Base-by-base conservation (phyloP, 1,140 invertebrate genomes). In the Centruroides sculpturatus region DNA sequence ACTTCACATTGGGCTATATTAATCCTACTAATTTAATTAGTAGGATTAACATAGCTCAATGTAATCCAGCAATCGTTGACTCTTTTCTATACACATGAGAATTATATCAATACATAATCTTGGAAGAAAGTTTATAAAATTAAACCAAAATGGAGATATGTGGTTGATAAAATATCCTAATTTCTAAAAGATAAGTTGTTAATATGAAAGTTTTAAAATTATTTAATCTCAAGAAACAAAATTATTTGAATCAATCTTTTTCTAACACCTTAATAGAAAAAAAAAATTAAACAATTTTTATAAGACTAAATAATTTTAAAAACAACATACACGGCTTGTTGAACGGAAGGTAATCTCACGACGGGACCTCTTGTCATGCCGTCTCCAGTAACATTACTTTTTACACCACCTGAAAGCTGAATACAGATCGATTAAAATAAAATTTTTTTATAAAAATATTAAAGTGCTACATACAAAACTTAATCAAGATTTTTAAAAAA, bases 331-430 rank as follows among this genome's bases (percentile, higher is more conserved):
- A 81, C 81, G 3, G 92, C 91, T 65, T 83, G 79, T 0, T 81
- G 74, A 0, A 89, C 83, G 60, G 84, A 86, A 3, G 85, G 83
- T 66, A 99, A 89, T 66, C 85, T 77, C 0, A 99, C 85, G 55
- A 96, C 91, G 0, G 97, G 97, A 0, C 89, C 95, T 67, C 97
- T 80, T 0, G 92, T 97, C 96, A 99, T 99, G 12, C 93, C 93
- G 70, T 98, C 91, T 60, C 85, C 83, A 60, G 89, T 83, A 4
- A 99, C 81, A 7, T 83, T 79, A 62, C 85, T 87, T 0, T 78
- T 83, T 2, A 94, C 85, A 0, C 91, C 91, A 59, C 72, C 72
- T 13, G 65, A 64, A n/a, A 59, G 10, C 66, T 67, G 52, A 51
- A 59, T 4, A 50, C 41, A 23, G 34, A 36, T 13, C 23, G 2